Percentiles rank a stretch among this genome's conserved stretches.
These are phyloP conservation scores for Drosophila burlai DNA, from an alignment of 1,140 invertebrate species.

Conservation along the genomic window DNA sequence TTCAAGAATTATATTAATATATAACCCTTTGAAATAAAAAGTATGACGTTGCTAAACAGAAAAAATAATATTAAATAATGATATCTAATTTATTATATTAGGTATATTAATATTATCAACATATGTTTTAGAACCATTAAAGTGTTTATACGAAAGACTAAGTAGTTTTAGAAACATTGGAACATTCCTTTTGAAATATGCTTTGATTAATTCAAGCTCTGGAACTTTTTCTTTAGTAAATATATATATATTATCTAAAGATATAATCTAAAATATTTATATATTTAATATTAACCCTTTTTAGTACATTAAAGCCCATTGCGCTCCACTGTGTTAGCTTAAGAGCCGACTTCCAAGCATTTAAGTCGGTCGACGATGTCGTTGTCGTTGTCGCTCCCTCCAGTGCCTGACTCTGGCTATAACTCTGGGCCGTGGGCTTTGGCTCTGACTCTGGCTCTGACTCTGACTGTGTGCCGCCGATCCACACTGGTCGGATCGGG, in stretches of 20 bases:
- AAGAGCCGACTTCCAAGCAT: constrained; percentile 70
- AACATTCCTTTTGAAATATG: background rate
- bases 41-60: too few relatives aligned
- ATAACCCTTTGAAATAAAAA: too few relatives aligned
- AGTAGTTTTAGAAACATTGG: background rate
- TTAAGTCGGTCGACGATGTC: constrained; percentile 72
- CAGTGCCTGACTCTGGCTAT: constrained; percentile 40
- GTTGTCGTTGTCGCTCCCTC: constrained; percentile 45
- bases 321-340: constrained; percentile 58
- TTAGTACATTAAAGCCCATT: background rate
- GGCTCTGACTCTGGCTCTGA: constrained; percentile 24
- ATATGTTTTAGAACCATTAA: background rate
- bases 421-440: constrained; percentile 48
- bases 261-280: too few relatives aligned
- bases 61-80: too few relatives aligned
- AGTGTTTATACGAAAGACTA: background rate
- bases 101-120: too few relatives aligned
- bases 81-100: too few relatives aligned
- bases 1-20: too few relatives aligned
- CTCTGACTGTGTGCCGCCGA: constrained; percentile 39
- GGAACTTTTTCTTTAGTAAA: too few relatives aligned
- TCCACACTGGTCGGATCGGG: constrained; percentile 38
- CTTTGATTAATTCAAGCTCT: background rate
- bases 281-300: too few relatives aligned
- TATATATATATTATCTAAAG: too few relatives aligned